A percentile compares a stretch with the other conserved stretches of the same genome.
Conservation (phyloP, 2,113 vertebrate genomes). For the Polypterus bichir region DNA sequence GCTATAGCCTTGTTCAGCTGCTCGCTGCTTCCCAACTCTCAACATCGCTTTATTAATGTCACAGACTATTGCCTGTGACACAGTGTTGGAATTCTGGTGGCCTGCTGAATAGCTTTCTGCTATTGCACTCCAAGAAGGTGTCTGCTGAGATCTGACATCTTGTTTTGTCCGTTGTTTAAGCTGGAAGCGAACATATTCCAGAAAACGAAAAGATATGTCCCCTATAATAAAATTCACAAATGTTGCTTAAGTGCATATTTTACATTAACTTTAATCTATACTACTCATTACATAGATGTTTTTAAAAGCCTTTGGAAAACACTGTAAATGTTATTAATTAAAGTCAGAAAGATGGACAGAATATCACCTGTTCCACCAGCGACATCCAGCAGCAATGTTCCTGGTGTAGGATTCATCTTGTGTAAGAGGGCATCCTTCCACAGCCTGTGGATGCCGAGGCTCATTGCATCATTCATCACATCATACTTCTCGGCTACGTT, state of each 20-base stretch:
- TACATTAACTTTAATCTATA: neutral
- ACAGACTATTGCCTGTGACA: conserved; percentile 68
- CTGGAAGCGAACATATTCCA: conserved; percentile 61
- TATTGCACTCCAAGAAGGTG: conserved; percentile 74
- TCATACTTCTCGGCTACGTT: conserved; percentile 88
- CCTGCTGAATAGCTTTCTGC: conserved; percentile 44
- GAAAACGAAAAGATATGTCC: conserved; percentile 86
- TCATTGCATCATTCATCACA: conserved; percentile 95
- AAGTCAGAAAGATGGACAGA: neutral
- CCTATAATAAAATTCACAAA: conserved; percentile 41
- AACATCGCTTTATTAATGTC: conserved; percentile 97
- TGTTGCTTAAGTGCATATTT: neutral
- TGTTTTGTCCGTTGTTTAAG: conserved; percentile 37
- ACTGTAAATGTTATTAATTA: no score
- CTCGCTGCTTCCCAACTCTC: conserved; percentile 72
- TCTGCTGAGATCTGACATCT: conserved; percentile 45
- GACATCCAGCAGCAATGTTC: conserved; percentile 72
- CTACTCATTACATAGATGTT: neutral
- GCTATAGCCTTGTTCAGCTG: conserved; percentile 43
- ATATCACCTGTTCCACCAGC: conserved; percentile 85
- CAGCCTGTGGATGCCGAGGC: conserved; percentile 77
- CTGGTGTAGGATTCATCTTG: conserved; percentile 74
- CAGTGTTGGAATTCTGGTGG: conserved; percentile 22
- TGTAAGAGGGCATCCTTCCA: conserved; percentile 85
- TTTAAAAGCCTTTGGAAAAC: no score